These are phyloP conservation scores for Glossophaga mutica DNA, from an alignment of 2,797 vertebrate genomes.

Conservation along the genomic window DNA sequence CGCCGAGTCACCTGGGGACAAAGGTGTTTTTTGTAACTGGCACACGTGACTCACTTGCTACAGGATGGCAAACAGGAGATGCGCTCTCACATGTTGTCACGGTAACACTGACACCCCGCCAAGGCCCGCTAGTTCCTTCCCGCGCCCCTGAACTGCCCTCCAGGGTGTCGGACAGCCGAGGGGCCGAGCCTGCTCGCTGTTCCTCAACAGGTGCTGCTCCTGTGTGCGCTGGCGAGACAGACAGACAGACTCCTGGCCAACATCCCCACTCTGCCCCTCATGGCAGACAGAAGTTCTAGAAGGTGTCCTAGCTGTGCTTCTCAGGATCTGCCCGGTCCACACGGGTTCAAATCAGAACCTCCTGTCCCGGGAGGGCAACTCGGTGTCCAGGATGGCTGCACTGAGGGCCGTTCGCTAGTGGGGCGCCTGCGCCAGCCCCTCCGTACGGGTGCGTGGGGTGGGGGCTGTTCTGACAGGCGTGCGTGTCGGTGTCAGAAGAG, in stretches of 20 bases:
- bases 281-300: not conserved
- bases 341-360: slow-evolving; percentile 15
- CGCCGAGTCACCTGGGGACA: not conserved
- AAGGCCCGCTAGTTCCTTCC: rapidly evolving
- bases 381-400: not conserved
- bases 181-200: not conserved
- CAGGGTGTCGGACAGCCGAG: not conserved
- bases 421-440: not conserved
- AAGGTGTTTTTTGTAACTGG: rapidly evolving
- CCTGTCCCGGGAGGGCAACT: not conserved
- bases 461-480: slow-evolving; percentile 6
- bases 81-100: rapidly evolving
- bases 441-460: not conserved
- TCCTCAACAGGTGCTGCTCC: not conserved
- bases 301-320: not conserved
- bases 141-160: not conserved
- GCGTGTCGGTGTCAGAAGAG: not conserved
- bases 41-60: rapidly evolving
- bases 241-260: not conserved
- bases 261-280: not conserved
- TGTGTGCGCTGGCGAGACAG: not conserved
- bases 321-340: slow-evolving; percentile 35
- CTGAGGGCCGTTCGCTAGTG: slow-evolving; percentile 32
- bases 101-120: rapidly evolving
- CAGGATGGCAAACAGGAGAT: not conserved